Percentiles rank a stretch among this genome's conserved stretches.
Evolutionary conservation across 1,140 invertebrate species (phyloP).

Genomic region (Lineus longissimus): DNA sequence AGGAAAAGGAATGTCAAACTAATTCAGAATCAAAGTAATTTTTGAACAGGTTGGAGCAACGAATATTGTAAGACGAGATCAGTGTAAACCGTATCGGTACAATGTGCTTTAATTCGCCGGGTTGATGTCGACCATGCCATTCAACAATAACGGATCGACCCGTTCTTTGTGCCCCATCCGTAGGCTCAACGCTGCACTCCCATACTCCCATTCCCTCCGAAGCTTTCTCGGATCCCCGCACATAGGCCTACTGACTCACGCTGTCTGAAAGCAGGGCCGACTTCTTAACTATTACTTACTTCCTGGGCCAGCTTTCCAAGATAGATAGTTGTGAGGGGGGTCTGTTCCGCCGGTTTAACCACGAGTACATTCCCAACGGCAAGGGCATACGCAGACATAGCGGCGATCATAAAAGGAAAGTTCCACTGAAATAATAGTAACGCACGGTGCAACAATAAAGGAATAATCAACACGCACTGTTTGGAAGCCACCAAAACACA

Average conservation of each 20-base stretch:
- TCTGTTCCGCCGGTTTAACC: conserved; percentile 88
- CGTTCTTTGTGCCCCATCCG: too few relatives aligned
- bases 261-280: too few relatives aligned
- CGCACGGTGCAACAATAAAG: neutral
- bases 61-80: too few relatives aligned
- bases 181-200: too few relatives aligned
- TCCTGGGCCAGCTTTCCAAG: conserved; percentile 23
- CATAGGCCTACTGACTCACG: too few relatives aligned
- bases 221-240: too few relatives aligned
- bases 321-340: conserved; percentile 76
- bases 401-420: conserved; percentile 87
- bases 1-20: conserved; percentile 3
- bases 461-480: neutral
- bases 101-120: too few relatives aligned
- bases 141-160: too few relatives aligned
- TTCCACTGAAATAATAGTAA: conserved; percentile 28
- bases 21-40: neutral
- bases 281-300: conserved; percentile 28
- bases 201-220: too few relatives aligned
- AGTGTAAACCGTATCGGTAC: too few relatives aligned
- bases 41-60: neutral
- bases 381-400: conserved; percentile 88
- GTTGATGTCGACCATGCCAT: too few relatives aligned
- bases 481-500: neutral
- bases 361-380: conserved; percentile 81